These are phyloP conservation scores for Dryobota labecula DNA, from an alignment of 2,888 invertebrate genomes.

Conservation along the genomic window DNA sequence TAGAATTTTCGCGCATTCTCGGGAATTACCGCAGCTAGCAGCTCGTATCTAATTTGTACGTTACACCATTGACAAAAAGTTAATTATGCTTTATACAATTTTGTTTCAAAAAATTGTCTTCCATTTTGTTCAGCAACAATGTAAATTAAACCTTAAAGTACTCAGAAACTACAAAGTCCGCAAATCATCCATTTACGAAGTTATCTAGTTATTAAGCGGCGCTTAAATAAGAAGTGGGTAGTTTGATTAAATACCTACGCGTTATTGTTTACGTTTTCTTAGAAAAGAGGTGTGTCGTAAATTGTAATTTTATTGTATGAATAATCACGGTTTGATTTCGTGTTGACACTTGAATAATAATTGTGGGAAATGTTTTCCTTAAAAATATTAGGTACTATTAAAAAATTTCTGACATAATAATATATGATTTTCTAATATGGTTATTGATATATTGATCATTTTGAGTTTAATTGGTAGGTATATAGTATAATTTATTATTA, in stretches of 20 bases:
- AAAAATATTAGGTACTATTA: neutral
- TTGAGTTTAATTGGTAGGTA: too few species aligned
- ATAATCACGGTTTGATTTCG: neutral
- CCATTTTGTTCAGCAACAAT: neutral
- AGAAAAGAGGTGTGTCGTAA: conserved; percentile 56
- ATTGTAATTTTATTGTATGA: conserved; percentile 10
- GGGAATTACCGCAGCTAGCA: neutral
- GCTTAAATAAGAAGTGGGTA: conserved; percentile 48
- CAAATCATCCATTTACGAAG: conserved; percentile 38
- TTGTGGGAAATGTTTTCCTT: neutral
- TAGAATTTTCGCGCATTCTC: neutral
- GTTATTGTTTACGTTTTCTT: conserved; percentile 30
- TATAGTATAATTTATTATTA: too few species aligned
- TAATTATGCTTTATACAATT: neutral
- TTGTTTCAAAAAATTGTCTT: too few species aligned
- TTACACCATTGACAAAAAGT: too few species aligned
- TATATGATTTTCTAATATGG: neutral
- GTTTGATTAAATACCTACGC: conserved; percentile 41
- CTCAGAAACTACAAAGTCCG: too few species aligned
- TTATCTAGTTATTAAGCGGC: conserved; percentile 40
- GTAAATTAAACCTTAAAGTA: conserved; percentile 6
- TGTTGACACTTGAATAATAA: neutral
- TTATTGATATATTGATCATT: too few species aligned
- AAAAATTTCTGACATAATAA: neutral
- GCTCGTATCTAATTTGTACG: neutral